These are phyloP conservation scores for Gasteruption jaculator DNA, from an alignment of 2,888 invertebrate genomes.

Conservation along the genomic window DNA sequence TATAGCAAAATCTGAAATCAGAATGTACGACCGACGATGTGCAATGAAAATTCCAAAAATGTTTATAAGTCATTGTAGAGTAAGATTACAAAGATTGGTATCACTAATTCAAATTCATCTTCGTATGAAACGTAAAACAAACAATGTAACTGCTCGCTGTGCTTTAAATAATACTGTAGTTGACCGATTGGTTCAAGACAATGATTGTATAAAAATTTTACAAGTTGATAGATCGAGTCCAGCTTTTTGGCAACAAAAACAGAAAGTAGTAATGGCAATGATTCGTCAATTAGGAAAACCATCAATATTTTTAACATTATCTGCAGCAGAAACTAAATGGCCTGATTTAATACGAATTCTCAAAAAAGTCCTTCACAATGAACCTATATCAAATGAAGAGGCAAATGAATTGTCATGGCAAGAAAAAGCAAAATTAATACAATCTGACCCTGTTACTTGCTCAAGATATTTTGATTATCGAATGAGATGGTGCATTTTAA, in stretches of 20 bases:
- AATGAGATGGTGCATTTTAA: constrained; percentile 10
- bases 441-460: constrained; percentile 24
- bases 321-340: constrained; percentile 20
- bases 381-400: constrained; percentile 10
- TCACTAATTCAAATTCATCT: constrained; percentile 16
- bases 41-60: constrained; percentile 12
- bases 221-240: constrained; percentile 16
- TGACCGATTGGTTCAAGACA: constrained; percentile 13
- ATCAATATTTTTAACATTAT: constrained; percentile 21
- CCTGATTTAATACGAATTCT: constrained; percentile 20
- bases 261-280: constrained; percentile 22
- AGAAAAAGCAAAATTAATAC: constrained; percentile 21
- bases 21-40: constrained; percentile 18
- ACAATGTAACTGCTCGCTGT: constrained; percentile 12
- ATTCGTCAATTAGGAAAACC: constrained; percentile 22
- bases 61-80: constrained; percentile 14
- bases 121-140: constrained; percentile 17
- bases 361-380: constrained; percentile 14
- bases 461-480: constrained; percentile 23
- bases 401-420: constrained; percentile 14
- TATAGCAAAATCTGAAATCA: constrained; percentile 22
- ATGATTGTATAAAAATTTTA: constrained; percentile 16
- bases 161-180: constrained; percentile 6
- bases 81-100: constrained; percentile 16
- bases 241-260: constrained; percentile 18